Percentiles rank a stretch among this genome's conserved stretches.
phyloP scores from a whole-genome alignment of 2,888 invertebrate genomes.

The Megamerina dolium region DNA sequence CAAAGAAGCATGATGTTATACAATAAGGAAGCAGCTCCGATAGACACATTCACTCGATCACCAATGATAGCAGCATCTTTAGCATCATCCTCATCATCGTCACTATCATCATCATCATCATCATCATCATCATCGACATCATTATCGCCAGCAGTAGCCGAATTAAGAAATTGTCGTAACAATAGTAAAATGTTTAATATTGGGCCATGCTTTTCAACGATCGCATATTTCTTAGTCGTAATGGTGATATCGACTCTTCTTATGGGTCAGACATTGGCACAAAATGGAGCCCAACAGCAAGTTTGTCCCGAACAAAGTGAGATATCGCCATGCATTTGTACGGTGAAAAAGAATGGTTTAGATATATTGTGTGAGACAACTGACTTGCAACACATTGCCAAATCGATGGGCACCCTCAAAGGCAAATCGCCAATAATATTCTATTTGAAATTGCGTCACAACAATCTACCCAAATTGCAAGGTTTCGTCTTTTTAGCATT shows the following conservation, averaged over 20 bases:
- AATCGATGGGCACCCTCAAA: slow-evolving; percentile 76
- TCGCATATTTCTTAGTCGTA: no score
- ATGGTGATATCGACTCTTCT: slow-evolving; percentile 13
- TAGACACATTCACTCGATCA: no score
- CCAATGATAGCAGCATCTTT: no score
- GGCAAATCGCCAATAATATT: slow-evolving; percentile 76
- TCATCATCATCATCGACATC: no score
- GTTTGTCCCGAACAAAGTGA: slow-evolving; percentile 70
- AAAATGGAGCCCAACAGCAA: slow-evolving; percentile 51
- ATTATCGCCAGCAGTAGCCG: no score
- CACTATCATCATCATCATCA: no score
- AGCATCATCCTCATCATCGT: no score
- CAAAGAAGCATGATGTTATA: no score
- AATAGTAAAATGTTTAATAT: no score
- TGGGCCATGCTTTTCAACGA: no score
- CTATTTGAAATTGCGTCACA: slow-evolving; percentile 81
- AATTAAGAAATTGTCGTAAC: no score
- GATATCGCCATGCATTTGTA: slow-evolving; percentile 75
- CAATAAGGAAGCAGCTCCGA: no score
- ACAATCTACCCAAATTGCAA: slow-evolving; percentile 76
- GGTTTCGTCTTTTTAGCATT: slow-evolving; percentile 81
- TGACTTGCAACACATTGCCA: slow-evolving; percentile 69
- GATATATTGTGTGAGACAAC: slow-evolving; percentile 86
- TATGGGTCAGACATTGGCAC: slow-evolving; percentile 20
- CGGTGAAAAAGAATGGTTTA: slow-evolving; percentile 80